Conservation (phyloP, 1,140 invertebrate species). For the Cylas formicarius region DNA sequence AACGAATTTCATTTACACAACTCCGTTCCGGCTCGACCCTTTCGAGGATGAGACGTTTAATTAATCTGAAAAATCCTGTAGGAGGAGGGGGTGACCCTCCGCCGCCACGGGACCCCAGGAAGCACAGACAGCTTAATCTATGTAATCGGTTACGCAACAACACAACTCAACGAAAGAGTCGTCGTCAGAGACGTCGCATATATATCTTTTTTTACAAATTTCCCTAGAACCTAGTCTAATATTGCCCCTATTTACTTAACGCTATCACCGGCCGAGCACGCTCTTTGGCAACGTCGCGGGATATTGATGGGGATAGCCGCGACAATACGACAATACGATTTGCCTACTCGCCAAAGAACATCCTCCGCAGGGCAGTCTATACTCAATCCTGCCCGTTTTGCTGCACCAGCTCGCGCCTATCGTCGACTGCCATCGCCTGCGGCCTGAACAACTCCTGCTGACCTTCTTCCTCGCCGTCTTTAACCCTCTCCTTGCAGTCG, state of each 20-base stretch:
- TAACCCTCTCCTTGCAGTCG: slow-evolving; percentile 53
- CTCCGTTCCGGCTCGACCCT: slow-evolving; percentile 22
- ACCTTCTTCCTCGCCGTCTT: slow-evolving; percentile 54
- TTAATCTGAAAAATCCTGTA: slow-evolving; percentile 2
- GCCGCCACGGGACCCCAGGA: slow-evolving; percentile 27
- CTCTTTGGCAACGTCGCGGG: background rate
- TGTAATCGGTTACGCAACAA: slow-evolving; percentile 21
- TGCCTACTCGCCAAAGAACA: no score
- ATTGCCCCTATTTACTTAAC: slow-evolving; percentile 29
- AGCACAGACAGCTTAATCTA: slow-evolving; percentile 33
- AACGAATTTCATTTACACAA: slow-evolving; percentile 18
- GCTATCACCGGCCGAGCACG: slow-evolving; percentile 4
- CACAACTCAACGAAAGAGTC: no score
- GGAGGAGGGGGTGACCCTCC: background rate
- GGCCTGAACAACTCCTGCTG: slow-evolving; percentile 49
- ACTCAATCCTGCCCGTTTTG: slow-evolving; percentile 59
- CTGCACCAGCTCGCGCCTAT: slow-evolving; percentile 51
- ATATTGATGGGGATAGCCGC: background rate
- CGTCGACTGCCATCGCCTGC: slow-evolving; percentile 48
- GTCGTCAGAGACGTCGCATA: no score
- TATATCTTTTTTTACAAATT: slow-evolving; percentile 14
- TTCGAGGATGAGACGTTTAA: slow-evolving; percentile 6
- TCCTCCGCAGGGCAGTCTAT: background rate
- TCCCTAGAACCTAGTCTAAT: no score
- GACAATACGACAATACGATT: no score